phyloP scores from a whole-genome alignment of 2,888 invertebrate genomes.

The Azorinus chamasolen region DNA sequence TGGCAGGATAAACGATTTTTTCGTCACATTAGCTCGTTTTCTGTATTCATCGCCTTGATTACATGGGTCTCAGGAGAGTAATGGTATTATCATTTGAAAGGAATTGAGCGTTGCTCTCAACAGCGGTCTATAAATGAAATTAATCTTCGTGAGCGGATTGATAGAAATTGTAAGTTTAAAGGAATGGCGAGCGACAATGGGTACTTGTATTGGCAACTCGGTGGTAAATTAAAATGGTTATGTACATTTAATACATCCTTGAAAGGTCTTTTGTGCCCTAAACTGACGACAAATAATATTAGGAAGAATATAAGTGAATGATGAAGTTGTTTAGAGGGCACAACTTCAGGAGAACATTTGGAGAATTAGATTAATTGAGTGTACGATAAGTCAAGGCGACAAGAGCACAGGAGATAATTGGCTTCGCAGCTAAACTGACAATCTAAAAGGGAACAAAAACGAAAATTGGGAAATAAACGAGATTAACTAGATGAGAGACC shows the following conservation, averaged over 20 bases:
- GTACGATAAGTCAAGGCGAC: background rate
- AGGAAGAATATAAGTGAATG: slow-evolving; percentile 38
- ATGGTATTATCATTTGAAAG: slow-evolving; percentile 68
- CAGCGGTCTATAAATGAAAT: slow-evolving; percentile 60
- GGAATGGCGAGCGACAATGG: slow-evolving; percentile 57
- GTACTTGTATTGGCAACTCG: slow-evolving; percentile 49
- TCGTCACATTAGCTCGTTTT: slow-evolving; percentile 69
- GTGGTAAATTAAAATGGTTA: slow-evolving; percentile 61
- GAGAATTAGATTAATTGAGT: slow-evolving; percentile 21
- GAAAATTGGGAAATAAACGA: too few species aligned
- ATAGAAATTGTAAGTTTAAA: slow-evolving; percentile 63
- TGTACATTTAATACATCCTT: slow-evolving; percentile 63
- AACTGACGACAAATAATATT: slow-evolving; percentile 44
- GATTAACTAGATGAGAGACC: too few species aligned
- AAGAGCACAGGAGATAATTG: too few species aligned
- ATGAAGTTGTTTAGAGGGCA: slow-evolving; percentile 15
- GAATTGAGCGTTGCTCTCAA: slow-evolving; percentile 40
- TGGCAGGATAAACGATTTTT: slow-evolving; percentile 74
- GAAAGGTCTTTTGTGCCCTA: slow-evolving; percentile 45
- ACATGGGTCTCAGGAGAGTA: slow-evolving; percentile 56
- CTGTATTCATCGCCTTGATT: slow-evolving; percentile 64
- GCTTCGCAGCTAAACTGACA: too few species aligned
- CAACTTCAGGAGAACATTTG: background rate
- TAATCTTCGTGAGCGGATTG: slow-evolving; percentile 59
- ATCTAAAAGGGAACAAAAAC: too few species aligned